Conservation (phyloP, 1,140 invertebrate species). For the Heliconius himera region DNA sequence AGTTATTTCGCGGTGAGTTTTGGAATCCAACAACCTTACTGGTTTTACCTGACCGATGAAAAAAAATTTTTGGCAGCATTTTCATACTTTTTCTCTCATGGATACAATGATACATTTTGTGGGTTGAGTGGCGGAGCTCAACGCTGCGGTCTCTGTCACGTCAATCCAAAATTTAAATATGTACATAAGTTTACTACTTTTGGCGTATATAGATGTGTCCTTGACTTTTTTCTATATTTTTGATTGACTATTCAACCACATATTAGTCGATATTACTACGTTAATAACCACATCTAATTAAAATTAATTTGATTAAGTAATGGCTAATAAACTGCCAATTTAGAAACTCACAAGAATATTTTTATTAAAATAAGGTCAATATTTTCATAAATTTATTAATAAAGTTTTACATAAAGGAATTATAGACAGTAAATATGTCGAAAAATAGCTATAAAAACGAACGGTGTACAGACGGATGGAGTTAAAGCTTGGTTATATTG, state of each 20-base stretch:
- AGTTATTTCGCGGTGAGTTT: too few species aligned
- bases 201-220: too few species aligned
- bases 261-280: neutral
- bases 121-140: neutral
- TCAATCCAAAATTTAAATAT: too few species aligned
- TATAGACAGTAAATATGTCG: constrained; percentile 18
- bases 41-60: too few species aligned
- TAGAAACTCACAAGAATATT: neutral
- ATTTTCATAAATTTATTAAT: neutral
- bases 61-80: too few species aligned
- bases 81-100: too few species aligned
- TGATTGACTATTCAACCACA: neutral
- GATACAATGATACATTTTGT: neutral
- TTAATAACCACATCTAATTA: neutral
- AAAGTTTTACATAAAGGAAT: neutral
- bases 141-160: neutral
- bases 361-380: neutral
- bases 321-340: neutral
- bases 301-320: neutral
- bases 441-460: constrained; percentile 22
- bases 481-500: constrained; percentile 8
- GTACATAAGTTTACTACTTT: too few species aligned
- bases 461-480: constrained; percentile 5
- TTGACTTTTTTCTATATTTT: too few species aligned
- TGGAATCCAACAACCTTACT: too few species aligned